Conservation (phyloP, 2,888 invertebrate species). For the Agonum fuliginosum region DNA sequence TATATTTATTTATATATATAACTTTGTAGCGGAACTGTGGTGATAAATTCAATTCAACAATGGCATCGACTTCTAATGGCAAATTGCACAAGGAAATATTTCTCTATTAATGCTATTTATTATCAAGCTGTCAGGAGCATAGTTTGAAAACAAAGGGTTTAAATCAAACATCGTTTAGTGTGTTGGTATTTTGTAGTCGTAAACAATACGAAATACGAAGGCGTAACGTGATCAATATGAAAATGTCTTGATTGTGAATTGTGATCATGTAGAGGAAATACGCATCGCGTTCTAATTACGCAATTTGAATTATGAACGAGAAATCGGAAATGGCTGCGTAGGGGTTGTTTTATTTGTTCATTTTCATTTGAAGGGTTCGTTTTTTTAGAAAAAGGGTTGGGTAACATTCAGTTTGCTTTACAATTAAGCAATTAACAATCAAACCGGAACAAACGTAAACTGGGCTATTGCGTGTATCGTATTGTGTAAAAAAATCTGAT, state of each 20-base stretch:
- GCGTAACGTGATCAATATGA: background rate
- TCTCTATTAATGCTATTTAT: background rate
- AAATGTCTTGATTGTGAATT: background rate
- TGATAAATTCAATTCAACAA: background rate
- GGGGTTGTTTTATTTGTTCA: background rate
- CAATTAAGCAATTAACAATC: too few relatives aligned
- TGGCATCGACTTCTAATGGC: background rate
- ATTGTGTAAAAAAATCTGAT: too few relatives aligned
- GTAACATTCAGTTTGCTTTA: too few relatives aligned
- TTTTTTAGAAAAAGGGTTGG: too few relatives aligned
- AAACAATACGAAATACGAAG: background rate
- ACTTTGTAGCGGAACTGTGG: background rate
- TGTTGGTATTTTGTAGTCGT: background rate
- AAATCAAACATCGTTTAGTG: background rate
- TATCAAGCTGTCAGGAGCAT: background rate
- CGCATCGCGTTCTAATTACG: background rate
- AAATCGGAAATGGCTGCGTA: background rate
- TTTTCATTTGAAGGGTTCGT: too few relatives aligned
- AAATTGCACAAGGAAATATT: background rate
- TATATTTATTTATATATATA: background rate
- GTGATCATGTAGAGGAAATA: background rate
- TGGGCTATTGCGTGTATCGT: too few relatives aligned
- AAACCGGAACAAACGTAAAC: too few relatives aligned
- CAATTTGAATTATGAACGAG: background rate
- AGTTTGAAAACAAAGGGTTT: slow-evolving; percentile 2